Conservation (phyloP, 2,113 vertebrate species). For the Bufo bufo region DNA sequence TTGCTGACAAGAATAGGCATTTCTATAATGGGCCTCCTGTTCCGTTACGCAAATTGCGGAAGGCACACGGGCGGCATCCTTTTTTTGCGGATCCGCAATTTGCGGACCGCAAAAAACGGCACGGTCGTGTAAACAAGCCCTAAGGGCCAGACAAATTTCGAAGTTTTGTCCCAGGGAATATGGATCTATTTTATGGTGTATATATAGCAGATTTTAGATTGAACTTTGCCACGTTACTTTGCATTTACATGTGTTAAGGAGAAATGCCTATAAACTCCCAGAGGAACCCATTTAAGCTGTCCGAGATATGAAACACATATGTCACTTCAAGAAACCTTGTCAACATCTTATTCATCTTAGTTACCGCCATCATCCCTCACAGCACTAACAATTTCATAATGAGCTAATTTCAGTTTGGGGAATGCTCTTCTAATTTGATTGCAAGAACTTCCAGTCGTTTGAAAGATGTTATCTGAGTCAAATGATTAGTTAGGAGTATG, state of each 20-base stretch:
- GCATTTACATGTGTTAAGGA: not conserved
- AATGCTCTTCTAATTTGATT: constrained; percentile 38
- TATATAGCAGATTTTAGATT: not conserved
- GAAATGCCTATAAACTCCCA: not conserved
- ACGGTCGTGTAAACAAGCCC: too few relatives aligned
- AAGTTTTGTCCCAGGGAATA: not conserved
- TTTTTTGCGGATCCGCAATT: too few relatives aligned
- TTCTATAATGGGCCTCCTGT: too few relatives aligned
- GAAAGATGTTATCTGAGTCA: constrained; percentile 46
- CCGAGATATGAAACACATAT: constrained; percentile 30
- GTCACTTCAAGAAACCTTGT: constrained; percentile 25
- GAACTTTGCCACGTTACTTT: not conserved
- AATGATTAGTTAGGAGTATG: constrained; percentile 41
- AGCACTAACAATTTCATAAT: constrained; percentile 47
- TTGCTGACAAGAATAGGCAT: too few relatives aligned
- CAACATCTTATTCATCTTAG: constrained; percentile 54
- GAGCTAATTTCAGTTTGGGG: constrained; percentile 47
- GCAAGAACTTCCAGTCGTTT: constrained; percentile 1
- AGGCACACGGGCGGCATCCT: too few relatives aligned
- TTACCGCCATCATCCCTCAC: constrained; percentile 48
- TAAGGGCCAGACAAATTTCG: not conserved
- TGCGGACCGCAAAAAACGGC: too few relatives aligned
- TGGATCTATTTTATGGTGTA: not conserved
- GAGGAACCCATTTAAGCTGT: not conserved
- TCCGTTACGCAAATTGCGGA: too few relatives aligned